A percentile compares a stretch with the other conserved stretches of the same genome.
Conservation (phyloP, 1,140 invertebrate genomes). For the Drosophila hydei region DNA sequence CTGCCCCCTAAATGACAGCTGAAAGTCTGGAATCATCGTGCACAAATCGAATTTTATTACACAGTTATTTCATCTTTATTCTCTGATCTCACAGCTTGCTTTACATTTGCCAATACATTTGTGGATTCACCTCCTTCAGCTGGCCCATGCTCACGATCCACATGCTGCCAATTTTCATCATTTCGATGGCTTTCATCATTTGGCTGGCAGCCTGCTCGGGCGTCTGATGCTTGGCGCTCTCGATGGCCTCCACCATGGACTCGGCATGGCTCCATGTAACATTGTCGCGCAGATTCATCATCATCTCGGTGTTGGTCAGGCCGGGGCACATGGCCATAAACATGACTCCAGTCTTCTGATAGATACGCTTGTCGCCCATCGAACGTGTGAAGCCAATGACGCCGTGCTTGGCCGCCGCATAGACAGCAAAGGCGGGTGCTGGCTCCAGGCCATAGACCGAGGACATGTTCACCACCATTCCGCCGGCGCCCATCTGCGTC, state of each 20-base stretch:
- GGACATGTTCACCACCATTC: slow-evolving; percentile 87
- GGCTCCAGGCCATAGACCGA: slow-evolving; percentile 86
- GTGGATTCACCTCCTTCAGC: slow-evolving; percentile 67
- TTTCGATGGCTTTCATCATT: slow-evolving; percentile 71
- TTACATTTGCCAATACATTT: slow-evolving; percentile 74
- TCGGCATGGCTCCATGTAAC: slow-evolving; percentile 67
- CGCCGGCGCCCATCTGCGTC: slow-evolving; percentile 86
- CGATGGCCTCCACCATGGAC: slow-evolving; percentile 64
- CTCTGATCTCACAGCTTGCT: no score
- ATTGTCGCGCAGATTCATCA: slow-evolving; percentile 76
- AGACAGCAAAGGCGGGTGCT: slow-evolving; percentile 82
- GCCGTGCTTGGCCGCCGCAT: slow-evolving; percentile 85
- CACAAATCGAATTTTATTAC: no score
- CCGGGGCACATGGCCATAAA: slow-evolving; percentile 75
- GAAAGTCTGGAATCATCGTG: no score
- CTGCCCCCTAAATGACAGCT: no score
- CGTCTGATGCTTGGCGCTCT: slow-evolving; percentile 69
- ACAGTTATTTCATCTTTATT: no score
- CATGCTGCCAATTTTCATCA: slow-evolving; percentile 75
- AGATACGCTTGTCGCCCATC: slow-evolving; percentile 68
- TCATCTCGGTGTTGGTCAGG: slow-evolving; percentile 67
- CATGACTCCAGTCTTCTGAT: slow-evolving; percentile 67
- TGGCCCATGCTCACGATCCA: slow-evolving; percentile 70
- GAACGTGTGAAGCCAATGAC: slow-evolving; percentile 85
- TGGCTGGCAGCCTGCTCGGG: slow-evolving; percentile 71